phyloP scores from a whole-genome alignment of 2,888 invertebrate species.

The Gerris lacustris region DNA sequence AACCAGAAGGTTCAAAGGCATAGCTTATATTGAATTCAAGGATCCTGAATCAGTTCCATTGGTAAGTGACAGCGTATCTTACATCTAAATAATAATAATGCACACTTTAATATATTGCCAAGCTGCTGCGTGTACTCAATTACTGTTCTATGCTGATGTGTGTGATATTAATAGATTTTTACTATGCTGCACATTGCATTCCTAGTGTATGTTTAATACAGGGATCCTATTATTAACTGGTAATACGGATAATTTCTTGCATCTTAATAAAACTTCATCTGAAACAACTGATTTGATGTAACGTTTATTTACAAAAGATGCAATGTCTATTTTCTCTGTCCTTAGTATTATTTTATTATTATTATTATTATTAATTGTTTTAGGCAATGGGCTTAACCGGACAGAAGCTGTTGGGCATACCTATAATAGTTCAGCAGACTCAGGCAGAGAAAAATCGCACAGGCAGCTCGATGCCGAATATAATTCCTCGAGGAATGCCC shows the following conservation, averaged over 20 bases:
- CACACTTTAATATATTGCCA: neutral
- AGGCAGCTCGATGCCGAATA: conserved; percentile 69
- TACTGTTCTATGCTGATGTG: too few relatives aligned
- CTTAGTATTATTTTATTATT: too few relatives aligned
- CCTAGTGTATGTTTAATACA: too few relatives aligned
- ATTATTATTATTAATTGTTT: conserved; percentile 32
- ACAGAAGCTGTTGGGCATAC: conserved; percentile 87
- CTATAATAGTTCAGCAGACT: conserved; percentile 95
- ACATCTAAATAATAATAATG: conserved; percentile 6
- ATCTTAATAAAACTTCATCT: too few relatives aligned
- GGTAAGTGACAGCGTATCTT: conserved; percentile 43
- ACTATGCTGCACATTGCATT: too few relatives aligned
- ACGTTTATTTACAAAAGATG: too few relatives aligned
- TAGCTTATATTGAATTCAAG: conserved; percentile 98
- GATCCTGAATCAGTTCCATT: conserved; percentile 94
- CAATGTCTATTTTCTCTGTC: too few relatives aligned
- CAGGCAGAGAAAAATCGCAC: conserved; percentile 92
- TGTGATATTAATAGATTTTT: too few relatives aligned
- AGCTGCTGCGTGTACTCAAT: too few relatives aligned
- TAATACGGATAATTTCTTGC: too few relatives aligned
- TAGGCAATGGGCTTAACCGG: conserved; percentile 90
- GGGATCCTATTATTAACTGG: too few relatives aligned
- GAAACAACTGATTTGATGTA: too few relatives aligned
- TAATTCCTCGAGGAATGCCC: conserved; percentile 74
- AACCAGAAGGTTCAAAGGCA: conserved; percentile 95